A percentile compares a stretch with the other conserved stretches of the same genome.
These are phyloP conservation scores for Chondrilla cf. caribensis DNA, from an alignment of 37 sponge, comb jelly and placozoan genomes.

Conservation along the genomic window DNA sequence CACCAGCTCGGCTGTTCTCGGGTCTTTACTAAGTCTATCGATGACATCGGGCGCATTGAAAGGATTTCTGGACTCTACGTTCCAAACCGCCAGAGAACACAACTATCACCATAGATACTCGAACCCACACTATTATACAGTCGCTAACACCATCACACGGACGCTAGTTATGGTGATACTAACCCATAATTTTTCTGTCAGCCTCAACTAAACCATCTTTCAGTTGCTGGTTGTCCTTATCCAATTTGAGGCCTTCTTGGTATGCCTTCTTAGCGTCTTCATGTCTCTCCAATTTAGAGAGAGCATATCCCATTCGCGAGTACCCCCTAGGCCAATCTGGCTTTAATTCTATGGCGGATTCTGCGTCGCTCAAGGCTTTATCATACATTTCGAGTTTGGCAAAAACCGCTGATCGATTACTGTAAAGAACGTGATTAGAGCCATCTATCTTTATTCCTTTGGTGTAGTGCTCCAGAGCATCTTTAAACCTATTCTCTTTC, in stretches of 20 bases:
- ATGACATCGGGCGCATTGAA: constrained; percentile 39
- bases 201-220: constrained; percentile 54
- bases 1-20: constrained; percentile 55
- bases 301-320: constrained; percentile 67
- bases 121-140: neutral
- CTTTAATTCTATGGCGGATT: constrained; percentile 49
- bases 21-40: constrained; percentile 39
- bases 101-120: neutral
- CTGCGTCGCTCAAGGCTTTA: constrained; percentile 57
- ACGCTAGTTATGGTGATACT: too few species aligned
- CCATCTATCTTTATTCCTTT: constrained; percentile 59
- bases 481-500: constrained; percentile 32
- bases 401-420: constrained; percentile 75
- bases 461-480: constrained; percentile 57
- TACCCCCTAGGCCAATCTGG: constrained; percentile 82
- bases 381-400: constrained; percentile 47
- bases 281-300: constrained; percentile 25
- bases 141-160: neutral
- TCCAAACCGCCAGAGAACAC: too few species aligned
- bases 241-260: constrained; percentile 51
- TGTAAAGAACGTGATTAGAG: constrained; percentile 68
- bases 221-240: constrained; percentile 54
- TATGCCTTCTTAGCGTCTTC: constrained; percentile 57
- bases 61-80: constrained; percentile 40
- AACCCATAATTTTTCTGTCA: neutral